Conservation (phyloP, 1,140 invertebrate genomes). For the Drosophila insularis region DNA sequence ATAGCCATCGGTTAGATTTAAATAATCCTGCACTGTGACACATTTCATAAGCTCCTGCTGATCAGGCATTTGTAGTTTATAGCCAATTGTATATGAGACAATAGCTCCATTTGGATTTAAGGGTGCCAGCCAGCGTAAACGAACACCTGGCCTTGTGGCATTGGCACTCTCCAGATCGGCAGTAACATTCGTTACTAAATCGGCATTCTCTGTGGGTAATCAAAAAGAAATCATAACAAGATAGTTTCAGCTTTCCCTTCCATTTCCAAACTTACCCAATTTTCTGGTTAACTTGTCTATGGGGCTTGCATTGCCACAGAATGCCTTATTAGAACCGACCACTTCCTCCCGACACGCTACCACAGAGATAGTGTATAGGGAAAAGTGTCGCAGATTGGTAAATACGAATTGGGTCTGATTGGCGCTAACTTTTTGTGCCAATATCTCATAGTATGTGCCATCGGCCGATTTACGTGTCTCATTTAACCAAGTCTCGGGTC, state of each 20-base stretch:
- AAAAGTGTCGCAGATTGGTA: constrained; percentile 87
- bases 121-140: constrained; percentile 90
- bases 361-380: constrained; percentile 87
- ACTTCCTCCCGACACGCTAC: constrained; percentile 87
- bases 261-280: constrained; percentile 43
- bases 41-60: constrained; percentile 82
- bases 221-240: not conserved
- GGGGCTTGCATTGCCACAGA: constrained; percentile 47
- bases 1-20: constrained; percentile 59
- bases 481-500: constrained; percentile 19
- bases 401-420: constrained; percentile 84
- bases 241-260: no score
- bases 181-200: constrained; percentile 36
- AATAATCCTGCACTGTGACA: constrained; percentile 78
- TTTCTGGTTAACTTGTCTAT: constrained; percentile 53
- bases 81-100: constrained; percentile 91
- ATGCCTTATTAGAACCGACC: constrained; percentile 36
- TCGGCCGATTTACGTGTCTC: constrained; percentile 36
- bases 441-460: constrained; percentile 38
- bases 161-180: constrained; percentile 40
- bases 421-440: constrained; percentile 36
- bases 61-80: constrained; percentile 84
- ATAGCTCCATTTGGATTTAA: constrained; percentile 93
- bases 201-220: constrained; percentile 47
- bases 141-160: constrained; percentile 83